Conservation (phyloP, 2,113 vertebrate genomes). For the Mohoua ochrocephala region DNA sequence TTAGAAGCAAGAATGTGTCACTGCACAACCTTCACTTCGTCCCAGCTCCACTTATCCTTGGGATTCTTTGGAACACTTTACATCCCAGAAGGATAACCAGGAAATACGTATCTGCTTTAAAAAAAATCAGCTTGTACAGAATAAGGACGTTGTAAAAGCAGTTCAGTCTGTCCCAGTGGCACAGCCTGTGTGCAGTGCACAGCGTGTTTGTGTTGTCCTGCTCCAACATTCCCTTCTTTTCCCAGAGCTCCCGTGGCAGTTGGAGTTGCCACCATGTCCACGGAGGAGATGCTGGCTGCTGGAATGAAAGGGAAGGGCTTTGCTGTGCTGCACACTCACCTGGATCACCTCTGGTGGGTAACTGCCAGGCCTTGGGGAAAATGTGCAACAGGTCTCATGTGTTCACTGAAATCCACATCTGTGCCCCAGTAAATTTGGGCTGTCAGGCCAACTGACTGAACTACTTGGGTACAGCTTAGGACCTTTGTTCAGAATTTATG, state of each 20-base stretch:
- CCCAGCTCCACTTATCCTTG: not conserved
- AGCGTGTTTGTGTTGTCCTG: not conserved
- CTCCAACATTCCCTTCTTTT: not conserved
- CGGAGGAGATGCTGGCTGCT: conserved; percentile 80
- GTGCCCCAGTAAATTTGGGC: not conserved
- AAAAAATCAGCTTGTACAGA: not conserved
- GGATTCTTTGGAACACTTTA: not conserved
- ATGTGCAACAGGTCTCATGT: not conserved
- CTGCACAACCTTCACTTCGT: not conserved
- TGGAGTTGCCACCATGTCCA: conserved; percentile 83
- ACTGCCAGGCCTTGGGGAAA: not conserved
- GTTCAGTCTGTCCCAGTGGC: not conserved
- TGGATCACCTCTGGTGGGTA: conserved; percentile 90
- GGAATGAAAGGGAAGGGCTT: conserved; percentile 94
- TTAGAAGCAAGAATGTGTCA: not conserved
- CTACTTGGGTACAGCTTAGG: not conserved
- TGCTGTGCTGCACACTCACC: conserved; percentile 85
- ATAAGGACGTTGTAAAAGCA: rapidly evolving
- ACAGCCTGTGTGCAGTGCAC: not conserved
- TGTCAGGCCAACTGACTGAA: not conserved
- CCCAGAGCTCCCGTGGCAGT: conserved; percentile 88
- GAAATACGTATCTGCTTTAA: not conserved
- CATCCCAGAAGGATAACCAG: not conserved
- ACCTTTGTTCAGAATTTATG: not conserved
- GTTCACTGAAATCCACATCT: not conserved